A percentile compares a stretch with the other conserved stretches of the same genome.
phyloP scores from a whole-genome alignment of 2,888 invertebrate species.

The Cataglyphis altisquamis region DNA sequence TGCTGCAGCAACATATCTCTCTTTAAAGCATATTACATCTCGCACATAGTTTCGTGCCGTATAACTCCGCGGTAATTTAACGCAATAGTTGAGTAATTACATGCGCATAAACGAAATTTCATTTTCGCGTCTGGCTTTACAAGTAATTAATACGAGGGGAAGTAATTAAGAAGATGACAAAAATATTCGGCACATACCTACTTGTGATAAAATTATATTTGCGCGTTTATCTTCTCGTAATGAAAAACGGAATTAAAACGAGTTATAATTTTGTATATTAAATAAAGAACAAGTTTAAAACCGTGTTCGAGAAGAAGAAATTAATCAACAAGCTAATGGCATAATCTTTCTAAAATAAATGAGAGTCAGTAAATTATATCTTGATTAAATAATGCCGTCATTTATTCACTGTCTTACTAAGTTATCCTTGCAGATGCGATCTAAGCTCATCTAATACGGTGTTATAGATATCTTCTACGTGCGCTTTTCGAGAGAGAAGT shows the following conservation, averaged over 20 bases:
- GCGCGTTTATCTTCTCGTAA: background rate
- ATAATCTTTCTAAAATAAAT: background rate
- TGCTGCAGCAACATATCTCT: constrained; percentile 39
- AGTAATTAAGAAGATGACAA: constrained; percentile 27
- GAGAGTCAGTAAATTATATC: background rate
- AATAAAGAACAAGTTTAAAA: background rate
- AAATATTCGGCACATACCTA: constrained; percentile 1
- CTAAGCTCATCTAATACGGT: background rate
- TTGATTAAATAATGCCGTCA: background rate
- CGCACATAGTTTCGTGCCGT: constrained; percentile 40
- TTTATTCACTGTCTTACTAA: background rate
- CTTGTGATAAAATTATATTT: constrained; percentile 3
- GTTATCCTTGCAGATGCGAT: background rate
- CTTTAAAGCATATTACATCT: constrained; percentile 50
- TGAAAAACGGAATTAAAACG: background rate
- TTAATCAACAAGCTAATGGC: background rate
- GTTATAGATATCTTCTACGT: constrained; percentile 14
- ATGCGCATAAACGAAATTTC: constrained; percentile 33
- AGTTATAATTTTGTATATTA: background rate
- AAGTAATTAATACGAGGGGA: constrained; percentile 33
- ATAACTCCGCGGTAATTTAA: constrained; percentile 36
- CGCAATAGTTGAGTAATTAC: constrained; percentile 43
- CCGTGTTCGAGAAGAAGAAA: background rate
- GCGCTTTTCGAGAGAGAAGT: constrained; percentile 24
- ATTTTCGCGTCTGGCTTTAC: constrained; percentile 43